Conservation (phyloP, 2,797 vertebrate genomes). For the Xiphophorus birchmanni region DNA sequence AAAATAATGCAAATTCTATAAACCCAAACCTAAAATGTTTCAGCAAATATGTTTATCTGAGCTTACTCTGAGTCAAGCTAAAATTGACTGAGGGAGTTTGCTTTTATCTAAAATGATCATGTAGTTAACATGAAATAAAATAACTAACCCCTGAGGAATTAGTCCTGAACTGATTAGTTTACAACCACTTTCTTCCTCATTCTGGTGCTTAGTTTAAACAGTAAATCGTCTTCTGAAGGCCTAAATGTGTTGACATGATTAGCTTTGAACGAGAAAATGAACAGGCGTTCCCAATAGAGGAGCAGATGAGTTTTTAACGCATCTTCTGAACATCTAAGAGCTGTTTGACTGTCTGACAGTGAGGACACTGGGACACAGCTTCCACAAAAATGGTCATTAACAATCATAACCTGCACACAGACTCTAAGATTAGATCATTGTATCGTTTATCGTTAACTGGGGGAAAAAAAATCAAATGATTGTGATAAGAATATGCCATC, state of each 20-base stretch:
- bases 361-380: background rate
- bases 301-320: background rate
- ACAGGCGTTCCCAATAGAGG: background rate
- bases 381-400: background rate
- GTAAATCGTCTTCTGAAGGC: background rate
- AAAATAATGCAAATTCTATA: background rate
- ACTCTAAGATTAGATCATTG: background rate
- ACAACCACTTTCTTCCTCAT: background rate
- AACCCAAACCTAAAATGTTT: background rate
- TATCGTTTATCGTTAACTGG: background rate
- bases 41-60: background rate
- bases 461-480: background rate
- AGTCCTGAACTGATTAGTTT: background rate
- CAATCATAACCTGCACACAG: background rate
- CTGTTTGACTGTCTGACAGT: background rate
- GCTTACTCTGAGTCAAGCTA: background rate
- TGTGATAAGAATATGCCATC: background rate
- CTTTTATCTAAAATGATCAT: background rate
- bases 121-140: background rate
- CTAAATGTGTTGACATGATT: background rate
- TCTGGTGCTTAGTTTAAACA: background rate
- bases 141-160: background rate
- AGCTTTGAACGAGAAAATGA: background rate
- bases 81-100: background rate
- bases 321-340: background rate